Percentiles rank a stretch among this genome's conserved stretches.
phyloP scores from a whole-genome alignment of 2,113 vertebrate species.

The Vulpes lagopus region DNA sequence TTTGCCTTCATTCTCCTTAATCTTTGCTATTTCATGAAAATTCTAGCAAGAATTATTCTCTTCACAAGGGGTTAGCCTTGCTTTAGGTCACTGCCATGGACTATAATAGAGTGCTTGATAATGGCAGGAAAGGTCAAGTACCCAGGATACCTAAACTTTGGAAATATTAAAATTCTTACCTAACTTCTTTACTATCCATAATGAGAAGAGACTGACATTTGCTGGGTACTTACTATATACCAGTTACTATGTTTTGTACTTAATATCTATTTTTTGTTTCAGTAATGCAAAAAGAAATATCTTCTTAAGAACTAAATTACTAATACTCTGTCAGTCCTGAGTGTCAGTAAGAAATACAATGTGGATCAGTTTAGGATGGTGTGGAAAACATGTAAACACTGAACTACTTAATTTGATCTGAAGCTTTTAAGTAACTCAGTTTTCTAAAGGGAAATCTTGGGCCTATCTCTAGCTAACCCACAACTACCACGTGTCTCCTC shows the following conservation, averaged over 20 bases:
- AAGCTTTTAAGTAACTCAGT: neutral
- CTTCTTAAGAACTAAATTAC: neutral
- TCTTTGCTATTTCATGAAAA: neutral
- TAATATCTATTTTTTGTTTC: slow-evolving; percentile 30
- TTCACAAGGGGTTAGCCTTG: neutral
- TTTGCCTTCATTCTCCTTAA: neutral
- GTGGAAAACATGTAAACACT: slow-evolving; percentile 13
- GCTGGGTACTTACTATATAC: neutral
- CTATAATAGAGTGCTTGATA: neutral
- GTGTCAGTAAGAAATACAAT: neutral
- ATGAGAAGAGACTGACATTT: neutral
- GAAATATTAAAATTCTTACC: neutral
- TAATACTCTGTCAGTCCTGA: neutral
- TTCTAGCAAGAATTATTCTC: neutral
- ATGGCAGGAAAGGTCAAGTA: neutral
- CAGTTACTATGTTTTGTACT: neutral
- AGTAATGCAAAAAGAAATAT: neutral
- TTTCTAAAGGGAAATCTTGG: neutral
- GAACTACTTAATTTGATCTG: neutral
- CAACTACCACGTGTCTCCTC: neutral
- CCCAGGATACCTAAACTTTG: neutral
- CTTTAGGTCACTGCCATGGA: neutral
- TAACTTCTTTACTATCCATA: neutral
- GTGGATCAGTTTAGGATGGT: neutral
- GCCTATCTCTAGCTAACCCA: neutral